Evolutionary conservation across 2,113 vertebrate genomes (phyloP), one percentile per base, ranked within the genome.

Genomic region (Lophochroa leadbeateri): DNA sequence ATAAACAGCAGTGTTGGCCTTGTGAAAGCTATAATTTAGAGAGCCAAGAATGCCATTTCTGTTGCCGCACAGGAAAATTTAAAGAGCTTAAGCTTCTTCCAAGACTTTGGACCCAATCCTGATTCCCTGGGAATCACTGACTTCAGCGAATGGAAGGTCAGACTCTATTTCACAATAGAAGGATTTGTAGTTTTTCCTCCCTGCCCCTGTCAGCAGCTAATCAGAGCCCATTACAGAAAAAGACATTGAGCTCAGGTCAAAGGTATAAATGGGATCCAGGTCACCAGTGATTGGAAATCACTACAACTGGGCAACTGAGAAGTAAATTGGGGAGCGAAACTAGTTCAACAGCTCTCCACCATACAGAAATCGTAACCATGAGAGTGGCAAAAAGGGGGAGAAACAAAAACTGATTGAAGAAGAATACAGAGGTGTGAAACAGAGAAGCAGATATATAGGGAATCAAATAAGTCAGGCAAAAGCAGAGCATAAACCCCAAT

Each of bases 1-100:
- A 82, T 78, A 80, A 93, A 82, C 55, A 94, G 94, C 90, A 85
- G 71, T 3, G 0, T 23, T 63, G 79, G 86, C 53, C 89, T 96
- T 83, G 81, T 25, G 33, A 93, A 94, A 95, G 57, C 33, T 82
- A 13, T 76, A 52, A 88, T 92, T 92, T 72, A 90, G 86, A 74
- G 81, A 92, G 77, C 92, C 90, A 90, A 94, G 82, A 90, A 93
- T 77, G 63, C 60, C 55, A 69, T 91, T 96, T 97, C 82, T 93
- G 74, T 72, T 92, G 70, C 52, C 85, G 65, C 47, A 69, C 57
- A 77, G 27, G 53, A 95, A 97, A 96, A 79, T 81, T 88, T 83
- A 83, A 94, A 96, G 53, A 74, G 57, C 74, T 90, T 81, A 92
- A 89, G 81, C 65, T 92, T 92, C 91, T 94, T 85, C 84, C 88